A percentile compares a stretch with the other conserved stretches of the same genome.
Evolutionary conservation across 2,113 vertebrate genomes (phyloP).

Genomic region (Tauraco erythrolophus): DNA sequence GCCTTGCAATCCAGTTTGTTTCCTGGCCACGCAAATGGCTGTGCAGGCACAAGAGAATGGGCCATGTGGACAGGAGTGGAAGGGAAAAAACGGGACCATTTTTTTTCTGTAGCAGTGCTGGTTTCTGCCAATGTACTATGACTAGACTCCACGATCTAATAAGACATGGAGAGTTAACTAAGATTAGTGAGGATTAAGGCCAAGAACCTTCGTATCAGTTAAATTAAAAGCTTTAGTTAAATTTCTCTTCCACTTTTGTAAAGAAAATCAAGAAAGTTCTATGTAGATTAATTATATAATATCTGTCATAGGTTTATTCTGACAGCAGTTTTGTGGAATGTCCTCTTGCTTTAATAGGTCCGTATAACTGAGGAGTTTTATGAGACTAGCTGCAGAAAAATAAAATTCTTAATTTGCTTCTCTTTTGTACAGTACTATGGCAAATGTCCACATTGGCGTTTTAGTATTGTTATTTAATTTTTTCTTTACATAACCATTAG

Average conservation of each 20-base stretch:
- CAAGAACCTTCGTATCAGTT: background rate
- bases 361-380: background rate
- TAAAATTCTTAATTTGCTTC: background rate
- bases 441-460: conserved; percentile 32
- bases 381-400: conserved; percentile 3
- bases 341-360: background rate
- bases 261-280: background rate
- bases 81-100: background rate
- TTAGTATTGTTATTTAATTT: conserved; percentile 59
- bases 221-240: background rate
- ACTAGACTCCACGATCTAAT: background rate
- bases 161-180: background rate
- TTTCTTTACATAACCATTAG: conserved; percentile 70
- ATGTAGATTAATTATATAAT: background rate
- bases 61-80: background rate
- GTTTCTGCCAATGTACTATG: background rate
- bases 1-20: background rate
- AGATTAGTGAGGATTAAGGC: background rate
- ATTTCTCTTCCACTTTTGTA: background rate
- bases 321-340: background rate
- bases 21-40: background rate
- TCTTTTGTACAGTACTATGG: conserved; percentile 22
- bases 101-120: background rate
- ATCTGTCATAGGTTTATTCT: background rate
- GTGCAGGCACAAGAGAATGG: background rate